Evolutionary conservation across 2,888 invertebrate genomes (phyloP).

Genomic region (Boloria euphrosyne): DNA sequence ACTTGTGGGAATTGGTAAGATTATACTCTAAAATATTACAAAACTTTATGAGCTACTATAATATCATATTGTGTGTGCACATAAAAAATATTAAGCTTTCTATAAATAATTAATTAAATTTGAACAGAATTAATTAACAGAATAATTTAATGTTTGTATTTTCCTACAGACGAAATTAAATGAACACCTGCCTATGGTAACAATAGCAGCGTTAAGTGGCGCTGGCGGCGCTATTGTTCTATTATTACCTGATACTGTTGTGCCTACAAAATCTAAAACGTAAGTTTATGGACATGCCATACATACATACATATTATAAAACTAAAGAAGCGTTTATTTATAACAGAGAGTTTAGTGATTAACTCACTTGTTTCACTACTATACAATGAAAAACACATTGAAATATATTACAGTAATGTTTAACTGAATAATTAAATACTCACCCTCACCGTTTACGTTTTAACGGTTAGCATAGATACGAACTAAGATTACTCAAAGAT

Average conservation of each 20-base stretch:
- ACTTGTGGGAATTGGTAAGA: constrained; percentile 89
- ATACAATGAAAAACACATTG: no score
- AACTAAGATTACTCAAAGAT: no score
- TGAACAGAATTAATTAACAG: no score
- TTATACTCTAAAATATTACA: constrained; percentile 12
- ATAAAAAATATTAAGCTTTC: no score
- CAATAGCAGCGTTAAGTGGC: constrained; percentile 86
- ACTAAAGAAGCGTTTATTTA: no score
- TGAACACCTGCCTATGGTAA: constrained; percentile 86
- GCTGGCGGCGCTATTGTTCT: constrained; percentile 88
- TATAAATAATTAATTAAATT: no score
- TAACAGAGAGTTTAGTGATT: no score
- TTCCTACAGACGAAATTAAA: constrained; percentile 83
- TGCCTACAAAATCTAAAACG: constrained; percentile 54
- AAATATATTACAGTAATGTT: not conserved
- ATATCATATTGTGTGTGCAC: no score
- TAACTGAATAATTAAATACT: no score
- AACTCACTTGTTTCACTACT: no score
- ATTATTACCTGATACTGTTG: constrained; percentile 88
- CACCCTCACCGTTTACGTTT: no score
- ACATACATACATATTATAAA: not conserved
- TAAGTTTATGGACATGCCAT: constrained; percentile 41
- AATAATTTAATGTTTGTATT: not conserved
- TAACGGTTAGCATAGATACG: no score
- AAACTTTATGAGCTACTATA: not conserved